Percentiles rank a stretch among this genome's conserved stretches.
phyloP scores from a whole-genome alignment of 1,140 invertebrate species.

The Drosophila persimilis region DNA sequence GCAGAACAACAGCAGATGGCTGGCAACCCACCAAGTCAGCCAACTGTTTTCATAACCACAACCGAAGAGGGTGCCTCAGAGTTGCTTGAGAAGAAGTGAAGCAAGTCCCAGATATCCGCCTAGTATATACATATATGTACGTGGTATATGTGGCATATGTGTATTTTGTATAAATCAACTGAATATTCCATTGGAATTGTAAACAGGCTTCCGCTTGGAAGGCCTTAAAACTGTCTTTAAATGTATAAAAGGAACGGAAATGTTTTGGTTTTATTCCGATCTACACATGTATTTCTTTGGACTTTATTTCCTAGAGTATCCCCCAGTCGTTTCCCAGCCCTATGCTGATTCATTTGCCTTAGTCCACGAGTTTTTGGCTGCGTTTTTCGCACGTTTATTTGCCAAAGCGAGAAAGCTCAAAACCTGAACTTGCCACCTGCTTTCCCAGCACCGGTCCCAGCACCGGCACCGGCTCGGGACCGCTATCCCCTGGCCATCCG shows the following conservation, averaged over 20 bases:
- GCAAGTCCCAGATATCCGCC: too few species aligned
- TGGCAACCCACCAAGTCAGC: conserved; percentile 27
- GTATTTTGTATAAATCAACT: too few species aligned
- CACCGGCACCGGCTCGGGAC: not conserved
- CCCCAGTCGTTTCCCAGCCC: not conserved
- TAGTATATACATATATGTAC: too few species aligned
- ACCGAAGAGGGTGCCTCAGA: conserved; percentile 5
- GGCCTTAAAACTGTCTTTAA: too few species aligned
- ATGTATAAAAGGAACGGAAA: too few species aligned
- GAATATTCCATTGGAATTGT: too few species aligned
- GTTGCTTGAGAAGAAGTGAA: not conserved
- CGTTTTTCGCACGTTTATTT: conserved; percentile 55
- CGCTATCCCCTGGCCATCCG: too few species aligned
- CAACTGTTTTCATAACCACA: conserved; percentile 40
- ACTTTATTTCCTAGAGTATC: not conserved
- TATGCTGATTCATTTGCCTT: not conserved
- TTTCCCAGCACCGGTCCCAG: not conserved
- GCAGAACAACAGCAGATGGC: conserved; percentile 27
- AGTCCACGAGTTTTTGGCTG: conserved; percentile 8
- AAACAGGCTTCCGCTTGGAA: too few species aligned
- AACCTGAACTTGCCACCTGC: conserved; percentile 14
- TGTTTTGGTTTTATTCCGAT: too few species aligned
- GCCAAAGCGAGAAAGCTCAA: conserved; percentile 26
- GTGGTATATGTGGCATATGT: too few species aligned
- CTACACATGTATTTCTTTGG: too few species aligned